Base-by-base conservation (phyloP, 2,888 invertebrate genomes). In the Chaetogeoica ovagalla region DNA sequence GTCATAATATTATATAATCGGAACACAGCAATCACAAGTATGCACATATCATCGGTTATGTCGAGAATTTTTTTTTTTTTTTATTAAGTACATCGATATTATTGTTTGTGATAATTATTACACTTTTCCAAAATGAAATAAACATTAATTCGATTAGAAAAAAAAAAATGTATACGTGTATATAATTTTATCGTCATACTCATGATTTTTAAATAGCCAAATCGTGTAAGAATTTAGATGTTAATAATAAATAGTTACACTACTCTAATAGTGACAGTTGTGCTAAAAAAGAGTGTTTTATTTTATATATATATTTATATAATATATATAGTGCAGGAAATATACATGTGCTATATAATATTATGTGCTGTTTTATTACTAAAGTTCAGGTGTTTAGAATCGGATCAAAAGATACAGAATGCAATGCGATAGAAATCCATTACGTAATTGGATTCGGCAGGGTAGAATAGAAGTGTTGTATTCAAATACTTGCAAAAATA, bases 381-480 rank as follows among this genome's bases (percentile, higher is more conserved):
- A 68, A 76, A 43, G 48, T 76, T 60, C 43, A 19, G 57, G 55
- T 30, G 63, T 65, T 48, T 60, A 69, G 68, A 62, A 59, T 77
- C 62, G 52, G 69, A 70, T 63, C 70, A 79, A 79, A 71, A 63
- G 55, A 57, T 19, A 71, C 52, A 63, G 55, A 57, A 57, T 70
- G 39, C 71, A n/a, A n/a, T 69, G 39, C 39, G 21, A 71, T 30
- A 62, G 19, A 79, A 79, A 71, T 79, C 70, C 71, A 79, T 79
- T 79, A 79, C 70, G 37, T 65, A 79, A 79, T 79, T 43, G 79
- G 43, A 79, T 79, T 69, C 55, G 30, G 9, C 23, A n/a, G 30
- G 66, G n/a, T 48, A n/a, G 59, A 76, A 68, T 75, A 66, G 23
- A 59, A 19, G n/a, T 30, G 66, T 59, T 30, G 60, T 69, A 77